These are phyloP conservation scores for Plutella xylostella DNA, from an alignment of 2,888 invertebrate genomes.

Conservation along the genomic window DNA sequence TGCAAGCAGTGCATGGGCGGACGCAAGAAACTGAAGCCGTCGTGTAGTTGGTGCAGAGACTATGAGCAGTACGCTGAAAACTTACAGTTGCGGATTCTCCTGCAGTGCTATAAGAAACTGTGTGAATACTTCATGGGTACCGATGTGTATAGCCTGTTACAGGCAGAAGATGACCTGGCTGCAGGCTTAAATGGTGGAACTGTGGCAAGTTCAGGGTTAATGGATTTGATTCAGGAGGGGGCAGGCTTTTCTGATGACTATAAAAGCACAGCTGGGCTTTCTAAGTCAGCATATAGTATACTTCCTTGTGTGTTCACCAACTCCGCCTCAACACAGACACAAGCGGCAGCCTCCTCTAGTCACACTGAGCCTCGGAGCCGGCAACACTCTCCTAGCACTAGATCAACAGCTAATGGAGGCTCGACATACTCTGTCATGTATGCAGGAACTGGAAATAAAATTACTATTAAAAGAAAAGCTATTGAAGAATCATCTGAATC, in stretches of 20 bases:
- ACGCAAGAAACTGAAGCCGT: slow-evolving; percentile 85
- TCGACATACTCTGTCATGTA: slow-evolving; percentile 81
- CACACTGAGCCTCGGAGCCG: slow-evolving; percentile 37
- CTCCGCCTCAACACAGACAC: slow-evolving; percentile 64
- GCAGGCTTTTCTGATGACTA: slow-evolving; percentile 82
- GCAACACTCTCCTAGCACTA: slow-evolving; percentile 50
- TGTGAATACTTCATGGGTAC: slow-evolving; percentile 86
- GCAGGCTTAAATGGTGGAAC: slow-evolving; percentile 63
- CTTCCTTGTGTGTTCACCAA: slow-evolving; percentile 79
- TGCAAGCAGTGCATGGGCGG: slow-evolving; percentile 88
- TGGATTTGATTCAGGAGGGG: slow-evolving; percentile 84
- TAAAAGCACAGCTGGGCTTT: slow-evolving; percentile 77
- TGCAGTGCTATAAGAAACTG: slow-evolving; percentile 90
- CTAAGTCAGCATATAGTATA: slow-evolving; percentile 80
- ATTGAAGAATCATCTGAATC: slow-evolving; percentile 65
- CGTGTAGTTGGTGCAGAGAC: slow-evolving; percentile 88
- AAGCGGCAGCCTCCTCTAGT: slow-evolving; percentile 42
- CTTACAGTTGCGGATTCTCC: slow-evolving; percentile 80
- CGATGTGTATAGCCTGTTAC: slow-evolving; percentile 74
- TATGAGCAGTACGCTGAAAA: slow-evolving; percentile 86
- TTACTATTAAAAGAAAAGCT: slow-evolving; percentile 84
- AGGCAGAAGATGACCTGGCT: slow-evolving; percentile 62
- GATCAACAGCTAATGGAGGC: slow-evolving; percentile 51
- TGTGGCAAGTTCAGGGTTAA: slow-evolving; percentile 70
- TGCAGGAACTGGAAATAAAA: slow-evolving; percentile 84